phyloP scores from a whole-genome alignment of 2,797 vertebrate species.

The Malurus leucopterus region DNA sequence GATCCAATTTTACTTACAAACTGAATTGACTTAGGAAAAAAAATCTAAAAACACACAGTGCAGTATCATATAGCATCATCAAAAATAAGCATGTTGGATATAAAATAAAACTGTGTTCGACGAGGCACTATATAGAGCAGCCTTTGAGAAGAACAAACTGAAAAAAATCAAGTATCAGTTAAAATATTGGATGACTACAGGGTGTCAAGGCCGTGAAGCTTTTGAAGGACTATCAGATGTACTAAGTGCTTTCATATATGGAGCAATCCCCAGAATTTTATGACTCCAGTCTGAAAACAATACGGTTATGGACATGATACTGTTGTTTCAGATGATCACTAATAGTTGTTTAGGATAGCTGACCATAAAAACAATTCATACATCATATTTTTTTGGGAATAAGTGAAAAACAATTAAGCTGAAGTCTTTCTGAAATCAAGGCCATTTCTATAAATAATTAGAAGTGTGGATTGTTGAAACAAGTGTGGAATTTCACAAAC shows the following conservation, averaged over 20 bases:
- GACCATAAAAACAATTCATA: neutral
- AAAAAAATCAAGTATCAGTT: neutral
- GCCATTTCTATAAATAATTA: neutral
- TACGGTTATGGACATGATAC: neutral
- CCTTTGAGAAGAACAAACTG: neutral
- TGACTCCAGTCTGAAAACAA: neutral
- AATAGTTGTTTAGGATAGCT: neutral
- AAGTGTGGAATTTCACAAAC: neutral
- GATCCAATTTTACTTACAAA: neutral
- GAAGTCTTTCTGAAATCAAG: neutral
- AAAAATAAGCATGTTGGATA: neutral
- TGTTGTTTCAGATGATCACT: neutral
- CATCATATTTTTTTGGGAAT: neutral
- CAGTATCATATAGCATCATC: neutral
- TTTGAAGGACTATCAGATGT: neutral
- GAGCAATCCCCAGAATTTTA: neutral
- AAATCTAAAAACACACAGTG: fast-evolving
- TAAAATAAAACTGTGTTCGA: neutral
- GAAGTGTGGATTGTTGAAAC: neutral
- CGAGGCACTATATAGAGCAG: neutral
- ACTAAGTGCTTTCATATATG: neutral
- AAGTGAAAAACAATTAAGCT: neutral
- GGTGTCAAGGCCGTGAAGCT: neutral
- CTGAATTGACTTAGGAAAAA: neutral
- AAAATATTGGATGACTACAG: neutral